Conservation (phyloP, 2,888 invertebrate species). For the Blastobasis lacticolella region DNA sequence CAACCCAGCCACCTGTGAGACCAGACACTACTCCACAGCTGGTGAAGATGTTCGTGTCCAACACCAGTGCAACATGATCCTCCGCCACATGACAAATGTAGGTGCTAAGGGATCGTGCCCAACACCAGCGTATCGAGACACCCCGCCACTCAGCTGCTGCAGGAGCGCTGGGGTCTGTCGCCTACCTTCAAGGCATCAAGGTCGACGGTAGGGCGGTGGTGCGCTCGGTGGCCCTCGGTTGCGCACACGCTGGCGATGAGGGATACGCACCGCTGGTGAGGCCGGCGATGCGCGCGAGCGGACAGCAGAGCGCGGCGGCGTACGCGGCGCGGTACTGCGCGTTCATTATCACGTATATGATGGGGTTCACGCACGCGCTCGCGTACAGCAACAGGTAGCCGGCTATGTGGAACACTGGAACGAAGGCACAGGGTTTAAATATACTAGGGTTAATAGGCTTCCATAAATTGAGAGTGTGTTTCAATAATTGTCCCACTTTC, state of each 20-base stretch:
- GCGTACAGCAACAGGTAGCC: constrained; percentile 91
- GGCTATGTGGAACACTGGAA: constrained; percentile 79
- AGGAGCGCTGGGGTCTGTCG: no score
- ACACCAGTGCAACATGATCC: no score
- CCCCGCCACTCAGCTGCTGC: no score
- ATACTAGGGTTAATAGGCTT: no score
- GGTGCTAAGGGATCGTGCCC: no score
- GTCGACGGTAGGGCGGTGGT: constrained; percentile 56
- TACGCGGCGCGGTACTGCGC: constrained; percentile 94
- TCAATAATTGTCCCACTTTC: no score
- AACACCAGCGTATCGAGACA: no score
- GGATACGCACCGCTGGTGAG: constrained; percentile 77
- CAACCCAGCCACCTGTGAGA: no score
- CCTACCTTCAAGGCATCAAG: constrained; percentile 63
- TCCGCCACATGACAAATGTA: no score
- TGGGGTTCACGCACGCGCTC: constrained; percentile 93
- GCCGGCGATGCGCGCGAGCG: constrained; percentile 70
- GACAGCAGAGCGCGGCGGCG: constrained; percentile 83
- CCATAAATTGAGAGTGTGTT: no score
- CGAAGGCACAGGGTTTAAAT: not conserved
- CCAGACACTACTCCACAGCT: no score
- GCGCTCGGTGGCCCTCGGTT: constrained; percentile 44
- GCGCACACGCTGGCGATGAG: constrained; percentile 56
- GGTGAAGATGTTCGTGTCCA: no score
- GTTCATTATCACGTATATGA: constrained; percentile 96